These are phyloP conservation scores for Pseudonaja textilis DNA, from an alignment of 2,113 vertebrate genomes.

Conservation along the genomic window DNA sequence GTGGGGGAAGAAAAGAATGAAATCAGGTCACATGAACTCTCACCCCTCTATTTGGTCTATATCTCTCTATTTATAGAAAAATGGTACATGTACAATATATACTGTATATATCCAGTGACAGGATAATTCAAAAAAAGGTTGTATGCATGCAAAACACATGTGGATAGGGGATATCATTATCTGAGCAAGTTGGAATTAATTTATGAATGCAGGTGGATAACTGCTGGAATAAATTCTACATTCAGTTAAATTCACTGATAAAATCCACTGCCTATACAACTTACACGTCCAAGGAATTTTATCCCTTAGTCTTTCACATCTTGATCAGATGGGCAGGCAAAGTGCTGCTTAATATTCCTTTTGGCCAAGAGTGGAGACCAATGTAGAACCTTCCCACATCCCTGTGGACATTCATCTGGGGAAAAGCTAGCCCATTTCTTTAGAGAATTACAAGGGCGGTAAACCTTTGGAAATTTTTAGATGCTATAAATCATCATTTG, in stretches of 20 bases:
- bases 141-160: background rate
- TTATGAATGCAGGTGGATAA: background rate
- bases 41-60: background rate
- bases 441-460: background rate
- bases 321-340: background rate
- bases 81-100: background rate
- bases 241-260: background rate
- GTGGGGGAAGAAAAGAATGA: background rate
- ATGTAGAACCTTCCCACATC: background rate
- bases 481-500: background rate
- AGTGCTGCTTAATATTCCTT: background rate
- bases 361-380: background rate
- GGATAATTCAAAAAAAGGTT: background rate
- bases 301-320: background rate
- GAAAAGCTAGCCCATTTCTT: background rate
- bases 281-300: background rate
- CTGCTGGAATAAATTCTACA: background rate
- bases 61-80: background rate
- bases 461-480: background rate
- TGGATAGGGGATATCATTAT: background rate
- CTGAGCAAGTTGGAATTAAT: background rate
- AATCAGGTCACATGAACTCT: background rate
- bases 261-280: background rate
- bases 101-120: too few species aligned
- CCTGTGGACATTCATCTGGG: background rate